These are phyloP conservation scores for Ataeniobius toweri DNA, from an alignment of 2,797 vertebrate genomes.

Conservation along the genomic window DNA sequence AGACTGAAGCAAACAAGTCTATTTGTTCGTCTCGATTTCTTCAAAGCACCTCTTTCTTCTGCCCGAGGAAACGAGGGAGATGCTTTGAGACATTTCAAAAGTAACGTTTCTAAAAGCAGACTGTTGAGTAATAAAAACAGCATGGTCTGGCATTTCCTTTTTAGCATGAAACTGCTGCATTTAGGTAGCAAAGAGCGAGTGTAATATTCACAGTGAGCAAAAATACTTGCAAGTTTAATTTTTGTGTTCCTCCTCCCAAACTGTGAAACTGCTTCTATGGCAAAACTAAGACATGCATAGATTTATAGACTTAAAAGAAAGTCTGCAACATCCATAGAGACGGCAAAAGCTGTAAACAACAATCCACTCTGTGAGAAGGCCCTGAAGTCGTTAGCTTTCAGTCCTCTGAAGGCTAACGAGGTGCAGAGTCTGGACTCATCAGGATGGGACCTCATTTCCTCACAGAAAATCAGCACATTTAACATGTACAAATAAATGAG, in stretches of 20 bases:
- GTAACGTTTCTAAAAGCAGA: neutral
- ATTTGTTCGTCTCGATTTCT: neutral
- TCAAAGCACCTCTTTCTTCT: neutral
- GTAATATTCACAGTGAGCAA: neutral
- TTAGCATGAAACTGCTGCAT: neutral
- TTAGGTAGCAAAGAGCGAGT: neutral
- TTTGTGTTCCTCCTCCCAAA: neutral
- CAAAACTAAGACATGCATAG: slow-evolving; percentile 17
- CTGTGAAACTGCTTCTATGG: neutral
- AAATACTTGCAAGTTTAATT: neutral
- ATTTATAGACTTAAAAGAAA: neutral
- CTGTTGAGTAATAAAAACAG: too few relatives aligned
- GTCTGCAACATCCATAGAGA: neutral
- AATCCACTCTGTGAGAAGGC: neutral
- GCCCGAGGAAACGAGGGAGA: too few relatives aligned
- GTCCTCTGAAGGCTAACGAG: too few relatives aligned
- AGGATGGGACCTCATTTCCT: neutral
- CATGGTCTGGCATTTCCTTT: neutral
- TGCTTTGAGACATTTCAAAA: neutral
- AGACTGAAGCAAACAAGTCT: neutral
- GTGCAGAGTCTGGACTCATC: neutral
- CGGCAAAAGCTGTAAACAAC: slow-evolving; percentile 52
- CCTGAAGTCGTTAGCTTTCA: neutral
- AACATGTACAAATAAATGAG: neutral
- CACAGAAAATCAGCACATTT: neutral